These are phyloP conservation scores for Sinocyclocheilus anophthalmus DNA, from an alignment of 2,113 vertebrate species.

Conservation along the genomic window DNA sequence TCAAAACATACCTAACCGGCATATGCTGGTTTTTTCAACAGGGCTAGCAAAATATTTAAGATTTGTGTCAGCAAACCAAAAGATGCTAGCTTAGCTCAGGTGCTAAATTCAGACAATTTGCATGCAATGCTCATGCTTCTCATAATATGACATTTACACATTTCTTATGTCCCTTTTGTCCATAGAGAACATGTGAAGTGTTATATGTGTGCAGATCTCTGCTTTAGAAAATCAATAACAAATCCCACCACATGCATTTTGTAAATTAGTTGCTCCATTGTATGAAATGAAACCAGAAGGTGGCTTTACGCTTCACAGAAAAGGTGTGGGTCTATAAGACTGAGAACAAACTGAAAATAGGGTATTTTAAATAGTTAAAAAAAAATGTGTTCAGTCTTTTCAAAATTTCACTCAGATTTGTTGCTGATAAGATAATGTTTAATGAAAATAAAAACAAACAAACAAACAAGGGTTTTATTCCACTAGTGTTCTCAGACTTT, in stretches of 20 bases:
- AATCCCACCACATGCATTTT: background rate
- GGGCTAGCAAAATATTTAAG: background rate
- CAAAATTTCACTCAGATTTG: background rate
- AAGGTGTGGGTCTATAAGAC: background rate
- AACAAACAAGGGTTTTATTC: background rate
- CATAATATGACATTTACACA: background rate
- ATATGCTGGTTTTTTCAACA: no score
- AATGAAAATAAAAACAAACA: no score
- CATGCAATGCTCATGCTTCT: background rate
- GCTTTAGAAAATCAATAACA: slow-evolving; percentile 1
- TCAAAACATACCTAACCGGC: no score
- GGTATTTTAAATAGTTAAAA: background rate
- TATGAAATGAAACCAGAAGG: background rate
- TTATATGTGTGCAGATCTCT: background rate
- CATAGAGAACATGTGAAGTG: background rate
- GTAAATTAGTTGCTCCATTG: background rate
- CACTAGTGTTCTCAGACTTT: background rate
- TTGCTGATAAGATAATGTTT: no score
- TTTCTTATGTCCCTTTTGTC: slow-evolving; percentile 1
- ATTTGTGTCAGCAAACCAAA: slow-evolving; percentile 3
- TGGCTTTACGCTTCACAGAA: background rate
- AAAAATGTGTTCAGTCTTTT: background rate
- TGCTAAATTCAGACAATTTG: background rate
- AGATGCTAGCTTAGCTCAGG: background rate
- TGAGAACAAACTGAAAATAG: background rate